Percentiles rank a stretch among this genome's conserved stretches.
These are phyloP conservation scores for Agelastica alni DNA, from an alignment of 2,888 invertebrate species.

Conservation along the genomic window DNA sequence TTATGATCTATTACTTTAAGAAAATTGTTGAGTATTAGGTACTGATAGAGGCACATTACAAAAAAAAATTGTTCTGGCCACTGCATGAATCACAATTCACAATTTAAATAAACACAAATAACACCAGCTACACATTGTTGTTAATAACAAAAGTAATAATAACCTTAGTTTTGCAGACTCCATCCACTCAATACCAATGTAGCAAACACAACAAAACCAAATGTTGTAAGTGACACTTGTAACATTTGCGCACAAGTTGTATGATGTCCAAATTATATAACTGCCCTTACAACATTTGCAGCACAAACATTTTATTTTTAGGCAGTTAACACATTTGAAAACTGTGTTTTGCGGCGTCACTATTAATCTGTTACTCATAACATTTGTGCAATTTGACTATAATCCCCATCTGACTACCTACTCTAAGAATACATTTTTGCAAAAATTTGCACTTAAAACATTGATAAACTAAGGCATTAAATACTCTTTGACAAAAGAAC, in stretches of 20 bases:
- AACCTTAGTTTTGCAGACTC: background rate
- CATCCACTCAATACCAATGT: background rate
- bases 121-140: no score
- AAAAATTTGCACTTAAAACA: background rate
- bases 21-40: no score
- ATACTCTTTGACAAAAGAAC: no score
- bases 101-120: no score
- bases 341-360: background rate
- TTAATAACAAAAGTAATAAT: background rate
- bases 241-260: no score
- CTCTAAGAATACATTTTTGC: background rate
- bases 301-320: background rate
- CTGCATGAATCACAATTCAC: no score
- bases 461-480: background rate
- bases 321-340: background rate
- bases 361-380: background rate
- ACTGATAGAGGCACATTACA: no score
- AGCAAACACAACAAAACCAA: background rate
- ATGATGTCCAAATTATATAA: background rate
- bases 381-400: background rate
- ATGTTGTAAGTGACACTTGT: background rate
- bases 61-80: no score
- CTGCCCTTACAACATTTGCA: background rate
- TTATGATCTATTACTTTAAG: no score
- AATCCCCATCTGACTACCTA: background rate